Conservation (phyloP, 2,797 vertebrate species). For the Malurus splendens region DNA sequence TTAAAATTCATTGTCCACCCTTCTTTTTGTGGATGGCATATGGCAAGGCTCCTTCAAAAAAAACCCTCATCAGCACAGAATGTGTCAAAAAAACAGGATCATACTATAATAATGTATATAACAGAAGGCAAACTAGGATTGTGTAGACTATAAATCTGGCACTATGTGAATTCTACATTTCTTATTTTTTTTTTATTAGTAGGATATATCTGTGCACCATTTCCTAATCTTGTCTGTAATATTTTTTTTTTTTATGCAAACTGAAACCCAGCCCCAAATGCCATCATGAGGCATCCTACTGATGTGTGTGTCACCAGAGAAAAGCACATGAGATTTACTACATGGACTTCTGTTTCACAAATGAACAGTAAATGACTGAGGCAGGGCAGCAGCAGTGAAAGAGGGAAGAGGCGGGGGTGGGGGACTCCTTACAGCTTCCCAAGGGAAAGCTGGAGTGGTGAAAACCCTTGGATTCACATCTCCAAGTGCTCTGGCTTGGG, state of each 20-base stretch:
- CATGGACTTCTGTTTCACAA: neutral
- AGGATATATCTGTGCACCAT: neutral
- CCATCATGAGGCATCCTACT: slow-evolving; percentile 17
- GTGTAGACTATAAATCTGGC: neutral
- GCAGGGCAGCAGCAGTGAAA: neutral
- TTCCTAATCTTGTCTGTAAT: neutral
- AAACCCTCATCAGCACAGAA: neutral
- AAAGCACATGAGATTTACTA: neutral
- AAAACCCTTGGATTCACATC: neutral
- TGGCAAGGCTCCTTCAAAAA: neutral
- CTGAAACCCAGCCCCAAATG: neutral
- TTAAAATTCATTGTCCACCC: neutral
- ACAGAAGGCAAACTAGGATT: neutral
- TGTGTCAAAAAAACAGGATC: neutral
- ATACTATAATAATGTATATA: neutral
- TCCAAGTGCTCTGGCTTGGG: accelerated
- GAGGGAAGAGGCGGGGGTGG: neutral
- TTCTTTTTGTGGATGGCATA: neutral
- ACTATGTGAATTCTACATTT: neutral
- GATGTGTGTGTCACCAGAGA: neutral
- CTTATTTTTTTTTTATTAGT: neutral
- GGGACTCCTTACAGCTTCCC: neutral
- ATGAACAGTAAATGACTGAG: neutral
- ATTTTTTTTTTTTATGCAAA: neutral
- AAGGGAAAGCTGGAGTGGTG: neutral